Percentiles rank a stretch among this genome's conserved stretches.
phyloP scores from a whole-genome alignment of 2,888 invertebrate genomes.

The Sinohyriopsis cumingii region DNA sequence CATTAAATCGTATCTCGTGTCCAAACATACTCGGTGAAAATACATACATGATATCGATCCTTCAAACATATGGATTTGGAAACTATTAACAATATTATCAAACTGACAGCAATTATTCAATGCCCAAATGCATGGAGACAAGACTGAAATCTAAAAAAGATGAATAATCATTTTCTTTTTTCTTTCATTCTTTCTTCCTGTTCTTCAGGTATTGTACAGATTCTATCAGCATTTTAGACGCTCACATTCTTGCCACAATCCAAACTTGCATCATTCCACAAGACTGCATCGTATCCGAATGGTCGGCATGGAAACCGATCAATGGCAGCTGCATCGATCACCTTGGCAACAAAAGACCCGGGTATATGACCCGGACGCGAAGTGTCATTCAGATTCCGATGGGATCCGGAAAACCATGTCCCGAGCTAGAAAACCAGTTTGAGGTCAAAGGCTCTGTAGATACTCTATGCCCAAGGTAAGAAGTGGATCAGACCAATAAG shows the following conservation, averaged over 20 bases:
- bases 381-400: conserved; percentile 52
- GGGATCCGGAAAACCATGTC: conserved; percentile 58
- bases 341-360: conserved; percentile 42
- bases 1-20: too few species aligned
- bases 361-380: conserved; percentile 56
- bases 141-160: too few species aligned
- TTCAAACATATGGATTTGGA: too few species aligned
- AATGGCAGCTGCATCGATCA: conserved; percentile 56
- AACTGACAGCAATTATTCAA: too few species aligned
- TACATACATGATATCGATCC: too few species aligned
- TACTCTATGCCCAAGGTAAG: conserved; percentile 39
- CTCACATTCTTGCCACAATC: conserved; percentile 17
- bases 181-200: background rate
- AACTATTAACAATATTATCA: too few species aligned
- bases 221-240: conserved; percentile 13
- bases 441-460: conserved; percentile 27
- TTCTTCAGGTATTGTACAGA: conserved; percentile 32
- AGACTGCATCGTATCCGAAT: conserved; percentile 65
- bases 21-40: too few species aligned
- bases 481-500: background rate
- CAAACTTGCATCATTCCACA: conserved; percentile 61
- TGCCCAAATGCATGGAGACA: too few species aligned
- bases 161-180: background rate
- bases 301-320: conserved; percentile 59
- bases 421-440: conserved; percentile 33